Base-by-base conservation (phyloP, 2,888 invertebrate species). In the Taphrorychus bicolor region DNA sequence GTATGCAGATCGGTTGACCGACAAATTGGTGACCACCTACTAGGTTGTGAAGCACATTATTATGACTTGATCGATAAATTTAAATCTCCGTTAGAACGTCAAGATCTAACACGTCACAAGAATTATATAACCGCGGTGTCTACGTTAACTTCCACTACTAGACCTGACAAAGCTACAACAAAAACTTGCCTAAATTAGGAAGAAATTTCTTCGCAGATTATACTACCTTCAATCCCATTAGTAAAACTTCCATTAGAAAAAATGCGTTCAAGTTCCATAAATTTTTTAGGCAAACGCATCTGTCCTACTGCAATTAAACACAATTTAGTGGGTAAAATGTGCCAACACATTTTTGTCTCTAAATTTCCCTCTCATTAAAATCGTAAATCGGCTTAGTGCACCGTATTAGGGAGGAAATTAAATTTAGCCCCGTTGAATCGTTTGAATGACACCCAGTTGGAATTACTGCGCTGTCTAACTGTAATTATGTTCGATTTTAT, bases 351-450 rank as follows among this genome's bases (percentile, higher is more conserved):
- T 53, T 53, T 53, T 53, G 11, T 16, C 53, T 11, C 5, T 53
- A 14, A 53, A 53, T 22, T n/a, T 18, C n/a, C 1, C n/a, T 22
- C 23, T 53, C 53, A 23, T 53, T 53, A 53, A 53, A 23, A 53
- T 22, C 53, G 53, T 53, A 53, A 53, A 23, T 53, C 53, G 32
- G 52, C 23, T 24, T 24, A 11, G 24, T 7, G 53, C 53, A 14
- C 53, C 23, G 14, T 53, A 16, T 14, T 53, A 53, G 19, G 23
- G 9, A 11, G 23, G 53, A 53, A 53, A 53, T 53, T 23, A 53
- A 53, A 23, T 53, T 14, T 22, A 9, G 23, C 11, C 53, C 24
- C 22, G 24, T 53, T 11, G 32, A 53, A 53, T 53, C 24, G 24
- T 53, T 53, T 24, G 32, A 53, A 53, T 11, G 23, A 32, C 7